Evolutionary conservation across 2,797 vertebrate species (phyloP), one percentile per base, ranked within the genome.

Genomic region (Ispidina picta): DNA sequence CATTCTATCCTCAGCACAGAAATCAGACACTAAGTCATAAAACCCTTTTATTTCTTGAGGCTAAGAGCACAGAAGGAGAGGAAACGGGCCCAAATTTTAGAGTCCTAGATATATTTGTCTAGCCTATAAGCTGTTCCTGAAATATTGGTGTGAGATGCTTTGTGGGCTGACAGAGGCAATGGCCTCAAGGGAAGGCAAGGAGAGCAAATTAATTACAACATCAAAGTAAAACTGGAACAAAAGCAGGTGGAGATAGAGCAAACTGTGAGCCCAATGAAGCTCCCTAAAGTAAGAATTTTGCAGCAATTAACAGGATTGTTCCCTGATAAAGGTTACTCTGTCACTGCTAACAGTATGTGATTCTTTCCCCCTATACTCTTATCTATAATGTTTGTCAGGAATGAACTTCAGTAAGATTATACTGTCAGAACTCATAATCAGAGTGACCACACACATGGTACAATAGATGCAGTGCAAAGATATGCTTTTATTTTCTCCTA

Each of bases 301-400:
- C 56, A 79, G 66, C 82, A 91, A 87, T 96, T 96, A 95, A 73
- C 80, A 94, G 73, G 72, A 85, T 63, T 64, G 43, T 86, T 76
- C 78, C 86, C 89, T 93, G 83, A 85, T 91, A 95, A 96, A 95
- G 93, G 94, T 96, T 94, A 94, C 86, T 52, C 80, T 96, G 90
- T 94, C 94, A 92, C 62, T 70, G 52, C 75, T 86, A 93, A 91
- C 90, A 65, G 60, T 31, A 15, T 62, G 72, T 94, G 94, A 88
- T 88, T 93, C 83, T 46, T n/a, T 4, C 63, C 64, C 82, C 82
- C 72, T 77, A 60, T 56, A 89, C 48, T 68, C 70, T 60, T 85
- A 96, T 94, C 83, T 78, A 31, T 88, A 91, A 81, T 15, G 2
- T 88, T 94, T 90, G 90, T 94, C 94, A 93, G 86, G 69, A 89